These are phyloP conservation scores for Meriones unguiculatus DNA, from an alignment of 2,113 vertebrate species.

Conservation along the genomic window DNA sequence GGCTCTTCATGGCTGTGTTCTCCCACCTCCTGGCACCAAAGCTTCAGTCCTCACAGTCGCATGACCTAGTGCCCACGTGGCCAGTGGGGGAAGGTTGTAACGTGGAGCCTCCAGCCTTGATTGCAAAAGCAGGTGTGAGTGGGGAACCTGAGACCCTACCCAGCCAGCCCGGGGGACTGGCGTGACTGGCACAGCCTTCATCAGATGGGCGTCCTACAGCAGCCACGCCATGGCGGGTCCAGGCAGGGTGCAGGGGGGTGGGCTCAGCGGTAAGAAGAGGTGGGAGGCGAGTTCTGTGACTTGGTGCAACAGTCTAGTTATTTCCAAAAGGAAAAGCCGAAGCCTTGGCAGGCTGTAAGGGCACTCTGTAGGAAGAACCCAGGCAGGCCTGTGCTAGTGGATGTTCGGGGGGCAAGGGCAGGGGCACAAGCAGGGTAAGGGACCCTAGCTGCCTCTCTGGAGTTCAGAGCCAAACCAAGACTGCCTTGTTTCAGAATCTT, in stretches of 20 bases:
- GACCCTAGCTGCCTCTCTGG: not conserved
- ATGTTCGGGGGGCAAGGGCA: not conserved
- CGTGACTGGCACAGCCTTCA: not conserved
- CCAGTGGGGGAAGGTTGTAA: not conserved
- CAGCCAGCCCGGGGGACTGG: not conserved
- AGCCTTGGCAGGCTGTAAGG: not conserved
- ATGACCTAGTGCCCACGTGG: not conserved
- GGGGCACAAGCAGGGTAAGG: not conserved
- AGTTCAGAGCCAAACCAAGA: not conserved
- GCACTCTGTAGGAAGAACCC: not conserved
- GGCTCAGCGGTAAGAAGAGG: not conserved
- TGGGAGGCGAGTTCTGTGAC: not conserved
- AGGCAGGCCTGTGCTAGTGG: not conserved
- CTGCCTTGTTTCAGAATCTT: not conserved
- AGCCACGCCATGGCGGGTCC: not conserved
- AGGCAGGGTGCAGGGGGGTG: not conserved
- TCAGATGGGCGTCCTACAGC: not conserved
- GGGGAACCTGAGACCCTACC: not conserved
- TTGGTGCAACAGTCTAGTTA: not conserved
- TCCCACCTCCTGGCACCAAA: not conserved
- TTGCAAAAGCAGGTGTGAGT: conserved; percentile 77
- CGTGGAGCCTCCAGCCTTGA: conserved; percentile 46
- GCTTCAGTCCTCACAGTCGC: not conserved
- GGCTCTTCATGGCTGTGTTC: not conserved
- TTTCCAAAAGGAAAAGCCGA: conserved; percentile 42